Percentiles rank a stretch among this genome's conserved stretches.
Conservation (phyloP, 2,113 vertebrate genomes). For the Chascanopsetta lugubris region DNA sequence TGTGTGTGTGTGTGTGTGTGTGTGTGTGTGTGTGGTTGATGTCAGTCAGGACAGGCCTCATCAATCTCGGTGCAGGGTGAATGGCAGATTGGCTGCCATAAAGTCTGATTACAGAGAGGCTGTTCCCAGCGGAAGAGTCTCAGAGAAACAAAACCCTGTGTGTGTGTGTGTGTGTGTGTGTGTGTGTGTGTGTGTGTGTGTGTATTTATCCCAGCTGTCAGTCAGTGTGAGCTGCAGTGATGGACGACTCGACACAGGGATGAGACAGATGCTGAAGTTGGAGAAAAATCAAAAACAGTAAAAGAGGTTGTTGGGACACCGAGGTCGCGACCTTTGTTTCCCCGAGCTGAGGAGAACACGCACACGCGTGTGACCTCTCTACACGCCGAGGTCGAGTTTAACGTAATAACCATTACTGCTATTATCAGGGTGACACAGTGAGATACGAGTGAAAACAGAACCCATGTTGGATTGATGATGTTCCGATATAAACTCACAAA, state of each 20-base stretch:
- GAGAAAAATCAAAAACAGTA: slow-evolving; percentile 16
- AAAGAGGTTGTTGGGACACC: background rate
- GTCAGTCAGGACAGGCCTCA: slow-evolving; percentile 57
- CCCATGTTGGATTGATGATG: too few relatives aligned
- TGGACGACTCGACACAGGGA: slow-evolving; percentile 6
- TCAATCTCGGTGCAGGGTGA: slow-evolving; percentile 59
- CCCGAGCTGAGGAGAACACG: too few relatives aligned
- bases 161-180: slow-evolving; percentile 49
- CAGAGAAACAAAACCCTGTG: slow-evolving; percentile 57
- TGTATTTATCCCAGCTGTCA: slow-evolving; percentile 20
- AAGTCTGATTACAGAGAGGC: slow-evolving; percentile 57
- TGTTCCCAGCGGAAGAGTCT: slow-evolving; percentile 50
- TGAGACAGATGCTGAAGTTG: slow-evolving; percentile 21
- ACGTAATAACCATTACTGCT: too few relatives aligned
- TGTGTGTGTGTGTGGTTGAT: slow-evolving; percentile 48
- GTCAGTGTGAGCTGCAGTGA: slow-evolving; percentile 1
- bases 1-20: slow-evolving; percentile 52
- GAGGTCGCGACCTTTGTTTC: background rate
- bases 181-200: slow-evolving; percentile 42
- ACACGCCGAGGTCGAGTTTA: too few relatives aligned
- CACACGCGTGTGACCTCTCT: too few relatives aligned
- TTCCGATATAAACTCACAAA: too few relatives aligned
- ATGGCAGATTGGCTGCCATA: slow-evolving; percentile 66
- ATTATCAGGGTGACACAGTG: too few relatives aligned
- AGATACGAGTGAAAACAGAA: too few relatives aligned